Evolutionary conservation across 2,888 invertebrate genomes (phyloP), one percentile per base, ranked within the genome.

Genomic region (Chloroclysta siterata): DNA sequence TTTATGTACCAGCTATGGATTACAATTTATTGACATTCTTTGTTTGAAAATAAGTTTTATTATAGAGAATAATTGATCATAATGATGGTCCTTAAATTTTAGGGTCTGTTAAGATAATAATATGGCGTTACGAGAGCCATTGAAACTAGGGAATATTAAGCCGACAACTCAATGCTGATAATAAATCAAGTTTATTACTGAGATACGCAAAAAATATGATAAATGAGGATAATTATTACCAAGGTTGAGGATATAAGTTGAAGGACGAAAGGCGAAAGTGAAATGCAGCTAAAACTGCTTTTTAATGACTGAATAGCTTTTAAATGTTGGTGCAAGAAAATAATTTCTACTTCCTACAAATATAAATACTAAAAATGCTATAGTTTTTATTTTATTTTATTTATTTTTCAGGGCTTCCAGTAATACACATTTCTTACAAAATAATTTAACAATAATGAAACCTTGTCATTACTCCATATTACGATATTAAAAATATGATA

Each of bases 161-260:
- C 42, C 29, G 48, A 48, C 46, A 42, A 50, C 48, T 41, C 42
- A 44, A 55, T 51, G 54, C 48, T 54, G 28, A 15, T 14, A 55
- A 28, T 60, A 56, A 60, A 56, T 60, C 56, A 60, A 44, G n/a
- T 53, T 64, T 60, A 64, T 53, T 44, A 7, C 48, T 11, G 51
- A 46, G 42, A 54, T 53, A 28, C 47, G 58, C 51, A 59, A 63
- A 60, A 60, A 60, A 63, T 29, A 8, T 51, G 46, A 51, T 50
- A 53, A 50, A 56, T 53, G 41, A 5, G 53, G 47, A 56, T 60
- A 52, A 60, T 59, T 52, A 60, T 41, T 50, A 54, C 52, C 28
- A 56, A 56, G 47, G 59, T 47, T 54, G 36, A 22, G 47, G 52
- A 10, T 41, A 33, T 14, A 17, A 41, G 39, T 15, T 42, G 5